These are phyloP conservation scores for Verasper variegatus DNA, from an alignment of 2,113 vertebrate genomes.

Conservation along the genomic window DNA sequence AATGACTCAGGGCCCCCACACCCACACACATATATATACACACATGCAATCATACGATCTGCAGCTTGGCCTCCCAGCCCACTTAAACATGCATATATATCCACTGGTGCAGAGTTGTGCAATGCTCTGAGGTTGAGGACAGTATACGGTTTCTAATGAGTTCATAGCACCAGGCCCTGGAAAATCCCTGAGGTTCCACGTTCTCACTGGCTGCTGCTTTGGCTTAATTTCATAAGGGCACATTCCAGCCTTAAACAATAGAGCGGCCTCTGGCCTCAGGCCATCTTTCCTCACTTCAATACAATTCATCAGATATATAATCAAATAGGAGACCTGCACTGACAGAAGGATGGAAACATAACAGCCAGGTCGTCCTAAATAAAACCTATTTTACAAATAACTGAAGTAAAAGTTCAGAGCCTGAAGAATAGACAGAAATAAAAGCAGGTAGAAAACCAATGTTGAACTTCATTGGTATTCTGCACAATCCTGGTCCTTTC, in stretches of 20 bases:
- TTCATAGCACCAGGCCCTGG: conserved; percentile 65
- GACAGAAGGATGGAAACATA: not conserved
- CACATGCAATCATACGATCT: conserved; percentile 38
- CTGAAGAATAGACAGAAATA: not conserved
- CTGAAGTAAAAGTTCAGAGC: too few species aligned
- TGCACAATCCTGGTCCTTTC: not conserved
- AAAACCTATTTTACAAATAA: not conserved
- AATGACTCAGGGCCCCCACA: conserved; percentile 53
- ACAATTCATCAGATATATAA: not conserved
- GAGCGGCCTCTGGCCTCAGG: conserved; percentile 16
- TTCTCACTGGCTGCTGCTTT: conserved; percentile 42
- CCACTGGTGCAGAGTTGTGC: conserved; percentile 9
- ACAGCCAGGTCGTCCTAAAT: too few species aligned
- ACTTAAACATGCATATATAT: conserved; percentile 7
- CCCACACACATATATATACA: conserved; percentile 41
- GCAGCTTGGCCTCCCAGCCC: not conserved
- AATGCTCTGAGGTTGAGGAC: conserved; percentile 52
- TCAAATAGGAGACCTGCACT: not conserved
- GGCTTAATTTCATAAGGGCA: conserved; percentile 33
- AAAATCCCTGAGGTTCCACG: conserved; percentile 82
- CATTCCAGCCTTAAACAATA: conserved; percentile 32
- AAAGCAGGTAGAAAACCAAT: not conserved
- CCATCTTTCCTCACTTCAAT: conserved; percentile 11
- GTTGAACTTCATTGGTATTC: not conserved
- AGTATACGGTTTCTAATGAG: conserved; percentile 53